phyloP scores from a whole-genome alignment of 1,140 invertebrate genomes.

The Drosophila novamexicana region DNA sequence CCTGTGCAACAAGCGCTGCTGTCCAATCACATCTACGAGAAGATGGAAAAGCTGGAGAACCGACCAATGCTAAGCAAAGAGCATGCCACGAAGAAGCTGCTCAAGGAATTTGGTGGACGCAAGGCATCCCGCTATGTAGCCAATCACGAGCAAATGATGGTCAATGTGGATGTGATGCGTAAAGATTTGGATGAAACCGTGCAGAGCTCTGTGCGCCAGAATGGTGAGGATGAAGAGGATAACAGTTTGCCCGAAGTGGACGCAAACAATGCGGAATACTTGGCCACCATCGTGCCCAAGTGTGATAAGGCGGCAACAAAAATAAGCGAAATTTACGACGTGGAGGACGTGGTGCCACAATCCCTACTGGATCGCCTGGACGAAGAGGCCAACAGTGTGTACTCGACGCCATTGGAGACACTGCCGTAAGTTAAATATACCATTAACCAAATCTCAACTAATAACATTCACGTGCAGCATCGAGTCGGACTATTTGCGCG shows the following conservation, averaged over 20 bases:
- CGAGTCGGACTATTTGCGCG: constrained; percentile 66
- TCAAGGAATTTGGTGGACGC: constrained; percentile 77
- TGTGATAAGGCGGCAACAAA: constrained; percentile 65
- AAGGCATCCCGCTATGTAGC: constrained; percentile 66
- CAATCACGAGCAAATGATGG: constrained; percentile 69
- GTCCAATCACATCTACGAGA: constrained; percentile 64
- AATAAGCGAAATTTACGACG: constrained; percentile 58
- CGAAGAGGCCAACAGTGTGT: constrained; percentile 75
- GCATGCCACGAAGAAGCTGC: constrained; percentile 60
- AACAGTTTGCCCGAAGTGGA: constrained; percentile 50
- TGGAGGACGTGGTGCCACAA: constrained; percentile 65
- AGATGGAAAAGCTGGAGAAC: constrained; percentile 40
- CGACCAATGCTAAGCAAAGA: constrained; percentile 55
- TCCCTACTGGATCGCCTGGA: constrained; percentile 65
- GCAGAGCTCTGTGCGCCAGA: constrained; percentile 33
- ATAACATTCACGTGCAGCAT: constrained; percentile 41
- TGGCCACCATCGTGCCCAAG: constrained; percentile 68
- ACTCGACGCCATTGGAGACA: constrained; percentile 37
- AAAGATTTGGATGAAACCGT: constrained; percentile 74
- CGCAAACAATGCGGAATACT: constrained; percentile 53
- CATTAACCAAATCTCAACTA: not conserved
- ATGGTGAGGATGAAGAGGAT: constrained; percentile 35
- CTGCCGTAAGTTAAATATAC: constrained; percentile 61
- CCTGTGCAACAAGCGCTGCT: constrained; percentile 66
- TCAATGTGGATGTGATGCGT: constrained; percentile 72